Evolutionary conservation across 2,797 vertebrate genomes (phyloP), one percentile per base, ranked within the genome.

Genomic region (Oryzias dopingdopingensis): DNA sequence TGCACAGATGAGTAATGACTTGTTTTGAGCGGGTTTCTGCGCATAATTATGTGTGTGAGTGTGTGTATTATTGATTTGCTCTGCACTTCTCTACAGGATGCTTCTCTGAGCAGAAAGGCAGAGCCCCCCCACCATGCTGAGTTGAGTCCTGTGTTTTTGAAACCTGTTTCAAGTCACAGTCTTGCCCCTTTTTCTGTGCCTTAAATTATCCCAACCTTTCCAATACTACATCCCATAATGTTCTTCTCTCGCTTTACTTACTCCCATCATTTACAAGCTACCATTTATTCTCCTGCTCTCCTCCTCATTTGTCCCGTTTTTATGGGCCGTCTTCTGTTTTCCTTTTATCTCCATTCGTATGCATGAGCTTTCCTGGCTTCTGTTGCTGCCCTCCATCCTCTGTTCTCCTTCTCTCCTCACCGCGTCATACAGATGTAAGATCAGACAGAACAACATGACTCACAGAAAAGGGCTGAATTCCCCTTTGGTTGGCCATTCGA

Each of bases 391-490:
- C 42, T 43, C 48, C 24, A 17, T 29, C 42, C 26, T 58, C 47
- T 44, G 17, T 49, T 50, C 57, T 26, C n/a, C 10, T 26, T 18
- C 16, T 48, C 46, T 54, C 44, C 52, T 74, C 45, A 14, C 14
- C 40, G 63, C 66, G 46, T 71, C 51, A 59, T 65, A 70, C 67
- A 67, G 60, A 75, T 70, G 70, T 78, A 14, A 18, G 82, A 81
- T 83, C 70, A 75, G 70, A 71, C 65, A 4, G 72, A 75, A 62
- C 67, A 72, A 76, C 59, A 65, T 51, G 65, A 61, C 65, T 76
- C 77, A 49, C 67, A 50, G 49, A 77, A 44, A 64, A 50, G 42
- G 52, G 44, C 43, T 53, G 54, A 68, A 65, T 76, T 82, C 65
- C 67, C 32, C 72, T 60, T 62, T 59, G 73, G 74, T 75, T 75